These are phyloP conservation scores for Drosophila orosa DNA, from an alignment of 1,140 invertebrate species.

Conservation along the genomic window DNA sequence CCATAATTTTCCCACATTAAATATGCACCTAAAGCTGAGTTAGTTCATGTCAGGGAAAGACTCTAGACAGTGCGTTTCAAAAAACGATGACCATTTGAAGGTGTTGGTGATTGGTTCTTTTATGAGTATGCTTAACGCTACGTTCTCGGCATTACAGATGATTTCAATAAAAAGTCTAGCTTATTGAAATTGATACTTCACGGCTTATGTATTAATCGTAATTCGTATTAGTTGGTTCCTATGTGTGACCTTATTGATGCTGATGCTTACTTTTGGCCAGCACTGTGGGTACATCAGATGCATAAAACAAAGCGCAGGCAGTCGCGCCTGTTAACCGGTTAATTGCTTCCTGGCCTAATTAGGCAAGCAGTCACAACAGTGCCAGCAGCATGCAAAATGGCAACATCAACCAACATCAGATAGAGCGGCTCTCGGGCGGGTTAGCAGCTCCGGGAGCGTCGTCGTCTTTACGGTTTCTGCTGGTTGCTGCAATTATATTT, in stretches of 20 bases:
- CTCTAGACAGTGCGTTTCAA: slow-evolving; percentile 15
- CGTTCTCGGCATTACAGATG: too few species aligned
- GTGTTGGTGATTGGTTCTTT: background rate
- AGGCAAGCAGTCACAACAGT: slow-evolving; percentile 42
- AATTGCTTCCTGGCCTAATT: slow-evolving; percentile 80
- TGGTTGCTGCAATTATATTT: slow-evolving; percentile 46
- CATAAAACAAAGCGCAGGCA: slow-evolving; percentile 46
- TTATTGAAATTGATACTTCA: background rate
- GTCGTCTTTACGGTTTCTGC: slow-evolving; percentile 39
- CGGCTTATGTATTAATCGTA: background rate
- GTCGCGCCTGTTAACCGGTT: slow-evolving; percentile 60
- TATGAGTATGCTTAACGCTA: background rate
- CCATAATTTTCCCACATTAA: slow-evolving; percentile 76
- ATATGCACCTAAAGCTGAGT: slow-evolving; percentile 55
- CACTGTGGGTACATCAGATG: slow-evolving; percentile 36
- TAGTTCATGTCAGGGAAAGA: slow-evolving; percentile 13
- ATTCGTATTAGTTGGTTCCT: background rate
- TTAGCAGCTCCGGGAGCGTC: slow-evolving; percentile 24
- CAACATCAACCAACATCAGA: slow-evolving; percentile 30
- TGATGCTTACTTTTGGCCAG: background rate
- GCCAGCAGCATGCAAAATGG: slow-evolving; percentile 36
- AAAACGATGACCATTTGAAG: background rate
- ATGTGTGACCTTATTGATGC: background rate
- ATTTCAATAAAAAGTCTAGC: too few species aligned
- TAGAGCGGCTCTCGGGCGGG: slow-evolving; percentile 8